Conservation (phyloP, 2,113 vertebrate species). For the Gymnocephalus cernua region DNA sequence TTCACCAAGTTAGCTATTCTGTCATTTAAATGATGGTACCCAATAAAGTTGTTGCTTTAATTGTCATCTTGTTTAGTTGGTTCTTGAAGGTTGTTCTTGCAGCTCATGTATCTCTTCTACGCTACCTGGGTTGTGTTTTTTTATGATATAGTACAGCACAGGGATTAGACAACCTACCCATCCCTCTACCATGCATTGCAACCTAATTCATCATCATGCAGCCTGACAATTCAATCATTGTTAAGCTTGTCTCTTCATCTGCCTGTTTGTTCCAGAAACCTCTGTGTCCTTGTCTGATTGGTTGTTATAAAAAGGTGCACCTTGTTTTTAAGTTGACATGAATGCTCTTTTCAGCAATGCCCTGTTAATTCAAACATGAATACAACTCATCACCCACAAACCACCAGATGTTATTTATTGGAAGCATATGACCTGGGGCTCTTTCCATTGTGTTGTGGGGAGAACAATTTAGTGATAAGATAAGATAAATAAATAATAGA, state of each 20-base stretch:
- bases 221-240: constrained; percentile 19
- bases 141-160: not conserved
- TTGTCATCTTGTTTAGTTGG: not conserved
- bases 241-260: not conserved
- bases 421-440: not conserved
- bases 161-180: constrained; percentile 2
- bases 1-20: not conserved
- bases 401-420: constrained; percentile 8
- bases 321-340: not conserved
- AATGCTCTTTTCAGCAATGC: not conserved
- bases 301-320: not conserved
- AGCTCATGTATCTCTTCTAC: not conserved
- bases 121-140: not conserved
- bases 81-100: not conserved
- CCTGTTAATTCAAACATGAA: constrained; percentile 9
- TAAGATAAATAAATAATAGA: constrained; percentile 14
- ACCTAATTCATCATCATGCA: not conserved
- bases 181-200: not conserved
- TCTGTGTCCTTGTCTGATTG: constrained; percentile 1
- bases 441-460: constrained; percentile 13
- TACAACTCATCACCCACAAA: constrained; percentile 16
- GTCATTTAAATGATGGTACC: not conserved
- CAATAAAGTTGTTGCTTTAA: not conserved
- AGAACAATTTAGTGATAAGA: constrained; percentile 18
- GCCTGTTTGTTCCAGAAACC: not conserved